These are phyloP conservation scores for Lutraria rhynchaena DNA, from an alignment of 1,140 invertebrate genomes.

Conservation along the genomic window DNA sequence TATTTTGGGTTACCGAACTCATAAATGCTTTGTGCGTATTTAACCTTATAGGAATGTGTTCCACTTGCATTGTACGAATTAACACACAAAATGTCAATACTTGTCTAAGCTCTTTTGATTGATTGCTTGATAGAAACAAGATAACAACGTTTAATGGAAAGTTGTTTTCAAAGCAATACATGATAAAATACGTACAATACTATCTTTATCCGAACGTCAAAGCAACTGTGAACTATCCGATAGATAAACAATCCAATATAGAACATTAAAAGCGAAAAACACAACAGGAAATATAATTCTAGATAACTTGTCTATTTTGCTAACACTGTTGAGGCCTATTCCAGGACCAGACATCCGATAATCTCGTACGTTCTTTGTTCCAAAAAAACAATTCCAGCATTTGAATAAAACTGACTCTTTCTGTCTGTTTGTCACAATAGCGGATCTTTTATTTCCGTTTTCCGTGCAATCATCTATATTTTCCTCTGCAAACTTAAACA, in stretches of 20 bases:
- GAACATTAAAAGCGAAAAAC: constrained; percentile 82
- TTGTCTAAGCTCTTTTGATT: too few relatives aligned
- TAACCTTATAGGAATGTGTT: too few relatives aligned
- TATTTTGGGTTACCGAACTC: too few relatives aligned
- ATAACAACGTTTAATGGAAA: too few relatives aligned
- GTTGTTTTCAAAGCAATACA: too few relatives aligned
- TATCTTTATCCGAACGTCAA: too few relatives aligned
- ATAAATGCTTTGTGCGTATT: too few relatives aligned
- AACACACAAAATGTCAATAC: too few relatives aligned
- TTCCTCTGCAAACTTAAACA: background rate
- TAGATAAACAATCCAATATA: constrained; percentile 83
- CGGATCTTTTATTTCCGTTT: constrained; percentile 28
- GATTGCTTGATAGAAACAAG: too few relatives aligned
- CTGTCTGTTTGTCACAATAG: background rate
- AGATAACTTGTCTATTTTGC: constrained; percentile 83
- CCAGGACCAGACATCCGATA: constrained; percentile 21
- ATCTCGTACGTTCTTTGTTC: constrained; percentile 53
- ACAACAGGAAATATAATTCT: constrained; percentile 83
- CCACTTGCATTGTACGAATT: too few relatives aligned
- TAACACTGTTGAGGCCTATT: constrained; percentile 77
- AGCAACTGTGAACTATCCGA: constrained; percentile 35
- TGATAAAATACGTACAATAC: too few relatives aligned
- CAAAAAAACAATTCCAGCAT: constrained; percentile 59
- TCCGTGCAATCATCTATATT: background rate
- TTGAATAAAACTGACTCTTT: constrained; percentile 36